phyloP scores from a whole-genome alignment of 2,888 invertebrate genomes.

The Eupithecia tripunctaria region DNA sequence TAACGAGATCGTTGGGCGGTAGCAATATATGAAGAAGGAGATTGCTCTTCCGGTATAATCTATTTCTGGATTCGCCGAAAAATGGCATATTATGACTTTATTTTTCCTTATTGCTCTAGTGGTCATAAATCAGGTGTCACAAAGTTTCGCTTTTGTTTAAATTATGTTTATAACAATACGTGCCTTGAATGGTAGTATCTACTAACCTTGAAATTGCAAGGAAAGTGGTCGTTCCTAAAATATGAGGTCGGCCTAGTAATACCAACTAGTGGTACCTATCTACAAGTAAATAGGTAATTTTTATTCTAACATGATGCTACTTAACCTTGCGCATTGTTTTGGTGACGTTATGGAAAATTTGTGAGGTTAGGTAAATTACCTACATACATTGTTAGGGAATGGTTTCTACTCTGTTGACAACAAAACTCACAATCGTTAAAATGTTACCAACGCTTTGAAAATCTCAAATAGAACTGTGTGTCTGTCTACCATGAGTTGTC shows the following conservation, averaged over 20 bases:
- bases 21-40: not conserved
- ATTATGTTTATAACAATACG: slow-evolving; percentile 6
- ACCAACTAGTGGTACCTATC: no score
- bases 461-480: no score
- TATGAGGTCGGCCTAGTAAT: slow-evolving; percentile 12
- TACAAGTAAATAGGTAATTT: slow-evolving; percentile 25
- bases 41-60: not conserved
- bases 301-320: slow-evolving; percentile 18
- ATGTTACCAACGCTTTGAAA: not conserved
- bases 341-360: slow-evolving; percentile 15
- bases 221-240: slow-evolving; percentile 8
- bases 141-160: slow-evolving; percentile 3
- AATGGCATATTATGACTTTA: not conserved
- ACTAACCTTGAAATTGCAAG: slow-evolving; percentile 6
- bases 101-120: slow-evolving; percentile 6
- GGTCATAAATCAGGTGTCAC: not conserved
- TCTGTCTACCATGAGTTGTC: no score
- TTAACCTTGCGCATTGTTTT: slow-evolving; percentile 3
- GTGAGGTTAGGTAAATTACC: not conserved
- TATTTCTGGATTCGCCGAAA: not conserved
- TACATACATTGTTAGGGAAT: not conserved
- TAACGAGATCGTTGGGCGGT: not conserved
- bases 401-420: not conserved
- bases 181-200: slow-evolving; percentile 1
- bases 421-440: not conserved